Evolutionary conservation across 2,797 vertebrate genomes (phyloP).

Genomic region (Spinibarbus caldwelli): DNA sequence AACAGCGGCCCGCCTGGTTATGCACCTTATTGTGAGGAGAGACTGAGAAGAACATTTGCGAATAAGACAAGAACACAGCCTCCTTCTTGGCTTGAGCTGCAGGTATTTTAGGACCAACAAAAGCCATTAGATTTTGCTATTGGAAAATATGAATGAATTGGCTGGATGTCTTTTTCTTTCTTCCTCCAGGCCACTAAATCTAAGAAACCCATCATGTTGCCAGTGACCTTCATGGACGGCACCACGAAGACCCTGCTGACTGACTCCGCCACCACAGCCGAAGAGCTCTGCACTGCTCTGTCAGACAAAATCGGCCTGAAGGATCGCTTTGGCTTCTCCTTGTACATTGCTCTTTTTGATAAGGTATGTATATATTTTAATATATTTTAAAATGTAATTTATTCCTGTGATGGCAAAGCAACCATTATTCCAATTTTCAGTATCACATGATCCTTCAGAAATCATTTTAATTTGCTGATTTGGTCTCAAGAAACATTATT

Average conservation of each 20-base stretch:
- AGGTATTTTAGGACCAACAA: conserved; percentile 76
- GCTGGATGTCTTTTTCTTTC: conserved; percentile 26
- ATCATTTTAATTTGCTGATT: neutral
- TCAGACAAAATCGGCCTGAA: conserved; percentile 91
- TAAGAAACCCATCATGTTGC: conserved; percentile 97
- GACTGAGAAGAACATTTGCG: conserved; percentile 89
- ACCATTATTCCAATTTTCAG: too few relatives aligned
- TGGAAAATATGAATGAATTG: conserved; percentile 29
- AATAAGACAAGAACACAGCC: conserved; percentile 95
- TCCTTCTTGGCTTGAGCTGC: conserved; percentile 96
- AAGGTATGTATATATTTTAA: conserved; percentile 83
- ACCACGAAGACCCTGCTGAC: conserved; percentile 96
- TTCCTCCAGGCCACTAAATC: conserved; percentile 92
- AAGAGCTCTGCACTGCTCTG: conserved; percentile 90
- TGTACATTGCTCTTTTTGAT: conserved; percentile 97
- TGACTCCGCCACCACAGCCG: conserved; percentile 94
- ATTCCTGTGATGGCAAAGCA: neutral
- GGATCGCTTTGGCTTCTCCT: conserved; percentile 95
- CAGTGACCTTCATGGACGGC: conserved; percentile 97
- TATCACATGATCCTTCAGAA: too few relatives aligned
- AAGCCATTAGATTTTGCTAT: conserved; percentile 5
- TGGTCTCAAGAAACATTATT: neutral
- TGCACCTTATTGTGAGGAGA: conserved; percentile 94
- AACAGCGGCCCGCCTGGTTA: conserved; percentile 89
- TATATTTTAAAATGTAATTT: neutral